Evolutionary conservation across 2,888 invertebrate species (phyloP).

Genomic region (Acrobasis repandana): DNA sequence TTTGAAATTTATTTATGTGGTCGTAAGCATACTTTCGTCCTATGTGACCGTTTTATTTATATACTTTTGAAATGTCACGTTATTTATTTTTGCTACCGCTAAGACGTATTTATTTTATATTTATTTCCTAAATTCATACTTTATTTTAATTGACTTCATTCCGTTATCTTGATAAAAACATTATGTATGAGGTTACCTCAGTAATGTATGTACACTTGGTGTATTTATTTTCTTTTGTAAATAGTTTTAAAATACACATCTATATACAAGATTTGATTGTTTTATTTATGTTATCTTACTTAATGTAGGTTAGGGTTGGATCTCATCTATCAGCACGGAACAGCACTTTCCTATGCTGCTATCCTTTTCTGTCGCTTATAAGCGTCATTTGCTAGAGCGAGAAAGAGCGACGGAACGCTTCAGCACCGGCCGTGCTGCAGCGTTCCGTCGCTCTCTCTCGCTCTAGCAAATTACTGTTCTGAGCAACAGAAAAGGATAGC

Average conservation of each 20-base stretch:
- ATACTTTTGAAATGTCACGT: slow-evolving; percentile 23
- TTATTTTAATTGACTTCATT: slow-evolving; percentile 51
- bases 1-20: slow-evolving; percentile 31
- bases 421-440: no score
- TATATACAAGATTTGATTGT: slow-evolving; percentile 29
- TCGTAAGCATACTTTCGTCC: slow-evolving; percentile 29
- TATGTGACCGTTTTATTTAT: slow-evolving; percentile 16
- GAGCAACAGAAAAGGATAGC: no score
- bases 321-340: no score
- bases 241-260: slow-evolving; percentile 61
- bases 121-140: slow-evolving; percentile 34
- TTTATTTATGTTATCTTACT: slow-evolving; percentile 19
- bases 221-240: slow-evolving; percentile 74
- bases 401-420: no score
- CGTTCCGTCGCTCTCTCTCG: no score
- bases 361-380: no score
- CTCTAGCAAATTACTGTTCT: no score
- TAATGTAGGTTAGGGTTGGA: no score
- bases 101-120: slow-evolving; percentile 47
- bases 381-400: no score
- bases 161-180: slow-evolving; percentile 45
- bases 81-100: slow-evolving; percentile 29
- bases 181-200: slow-evolving; percentile 49
- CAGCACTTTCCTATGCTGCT: no score
- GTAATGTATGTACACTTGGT: slow-evolving; percentile 58